Evolutionary conservation across 2,888 invertebrate genomes (phyloP).

Genomic region (Andrena fulva): DNA sequence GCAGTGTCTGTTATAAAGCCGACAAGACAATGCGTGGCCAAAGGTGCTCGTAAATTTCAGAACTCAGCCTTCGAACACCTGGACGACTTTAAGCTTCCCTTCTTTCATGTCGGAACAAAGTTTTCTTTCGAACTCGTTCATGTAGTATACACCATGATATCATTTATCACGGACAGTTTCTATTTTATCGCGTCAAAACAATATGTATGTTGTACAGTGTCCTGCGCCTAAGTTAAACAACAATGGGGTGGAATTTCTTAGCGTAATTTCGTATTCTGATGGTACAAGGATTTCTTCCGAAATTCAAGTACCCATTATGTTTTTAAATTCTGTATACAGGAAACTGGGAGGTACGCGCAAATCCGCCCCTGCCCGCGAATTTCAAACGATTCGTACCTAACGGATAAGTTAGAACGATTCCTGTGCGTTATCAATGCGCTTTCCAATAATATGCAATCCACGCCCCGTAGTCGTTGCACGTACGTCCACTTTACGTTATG

Average conservation of each 20-base stretch:
- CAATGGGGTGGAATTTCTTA: conserved; percentile 12
- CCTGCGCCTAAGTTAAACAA: neutral
- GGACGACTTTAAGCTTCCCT: conserved; percentile 31
- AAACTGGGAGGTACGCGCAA: neutral
- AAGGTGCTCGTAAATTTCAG: conserved; percentile 28
- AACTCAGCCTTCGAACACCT: conserved; percentile 28
- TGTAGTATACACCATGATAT: conserved; percentile 14
- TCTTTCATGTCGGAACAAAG: conserved; percentile 19
- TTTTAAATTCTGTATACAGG: neutral
- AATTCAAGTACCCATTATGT: neutral
- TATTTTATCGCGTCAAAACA: conserved; percentile 10
- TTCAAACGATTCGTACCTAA: conserved; percentile 5
- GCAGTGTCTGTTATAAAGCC: neutral
- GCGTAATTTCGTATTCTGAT: neutral
- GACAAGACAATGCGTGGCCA: neutral
- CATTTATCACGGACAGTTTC: conserved; percentile 1
- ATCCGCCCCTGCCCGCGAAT: neutral
- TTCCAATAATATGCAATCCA: conserved; percentile 5
- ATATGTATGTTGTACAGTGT: conserved; percentile 5
- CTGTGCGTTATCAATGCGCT: neutral
- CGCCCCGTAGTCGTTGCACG: neutral
- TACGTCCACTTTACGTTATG: conserved; percentile 9
- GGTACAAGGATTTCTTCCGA: neutral
- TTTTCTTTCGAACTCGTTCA: conserved; percentile 11
- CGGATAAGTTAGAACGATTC: conserved; percentile 8